Conservation (phyloP, 2,113 vertebrate species). For the Trogon surrucura region DNA sequence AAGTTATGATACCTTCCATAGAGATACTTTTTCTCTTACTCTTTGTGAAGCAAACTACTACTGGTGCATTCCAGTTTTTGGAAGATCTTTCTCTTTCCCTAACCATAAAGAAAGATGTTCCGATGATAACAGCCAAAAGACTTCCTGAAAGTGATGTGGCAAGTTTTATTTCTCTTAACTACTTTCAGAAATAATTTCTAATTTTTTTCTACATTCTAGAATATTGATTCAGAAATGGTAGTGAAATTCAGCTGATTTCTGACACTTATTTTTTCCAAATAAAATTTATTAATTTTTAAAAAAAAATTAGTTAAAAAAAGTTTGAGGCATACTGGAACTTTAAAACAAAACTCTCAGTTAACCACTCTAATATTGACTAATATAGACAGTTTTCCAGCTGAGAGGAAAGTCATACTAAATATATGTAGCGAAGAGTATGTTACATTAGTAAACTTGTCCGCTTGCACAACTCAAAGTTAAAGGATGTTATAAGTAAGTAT, state of each 20-base stretch:
- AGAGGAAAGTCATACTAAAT: neutral
- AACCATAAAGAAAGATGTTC: neutral
- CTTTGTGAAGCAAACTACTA: constrained; percentile 11
- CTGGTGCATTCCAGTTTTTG: neutral
- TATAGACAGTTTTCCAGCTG: neutral
- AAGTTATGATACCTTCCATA: neutral
- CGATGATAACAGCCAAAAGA: neutral
- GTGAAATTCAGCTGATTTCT: neutral
- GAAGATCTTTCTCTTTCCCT: constrained; percentile 20
- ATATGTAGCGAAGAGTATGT: neutral
- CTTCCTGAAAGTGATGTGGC: neutral
- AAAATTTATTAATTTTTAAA: neutral
- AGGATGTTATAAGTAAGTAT: neutral
- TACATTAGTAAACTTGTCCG: neutral
- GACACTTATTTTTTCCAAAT: neutral
- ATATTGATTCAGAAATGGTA: neutral
- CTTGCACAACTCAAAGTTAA: neutral
- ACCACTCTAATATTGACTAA: neutral
- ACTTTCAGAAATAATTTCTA: neutral
- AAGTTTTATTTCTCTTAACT: neutral
- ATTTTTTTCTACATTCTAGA: neutral
- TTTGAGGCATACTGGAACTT: neutral
- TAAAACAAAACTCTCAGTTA: neutral
- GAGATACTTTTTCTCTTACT: neutral
- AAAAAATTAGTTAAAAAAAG: neutral